Base-by-base conservation (phyloP, 2,888 invertebrate species). In the Lypha dubia region DNA sequence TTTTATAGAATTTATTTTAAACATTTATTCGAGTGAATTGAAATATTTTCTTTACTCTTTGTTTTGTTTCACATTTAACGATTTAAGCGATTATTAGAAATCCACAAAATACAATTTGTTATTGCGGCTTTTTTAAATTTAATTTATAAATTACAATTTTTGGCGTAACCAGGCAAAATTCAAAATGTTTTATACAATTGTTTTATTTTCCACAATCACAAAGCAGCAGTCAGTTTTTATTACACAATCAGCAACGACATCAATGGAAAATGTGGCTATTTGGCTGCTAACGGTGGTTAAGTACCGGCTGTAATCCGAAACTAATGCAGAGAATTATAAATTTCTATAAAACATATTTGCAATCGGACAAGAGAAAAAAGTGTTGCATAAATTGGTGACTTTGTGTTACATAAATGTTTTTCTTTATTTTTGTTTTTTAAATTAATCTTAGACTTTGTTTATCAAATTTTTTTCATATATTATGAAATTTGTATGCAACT, bases 91-190 rank as follows among this genome's bases (percentile, higher is more conserved):
- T 20, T 49, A 49, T 49, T 49, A 15, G 20, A 5, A 51, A 51
- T 51, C 22, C 22, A 11, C 51, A 51, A 22, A 51, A 51, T 22
- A 22, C 51, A 13, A 51, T 22, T 22, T 51, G 51, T 22, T 51
- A 22, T 9, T 22, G 51, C 22, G 51, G 51, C 51, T 51, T 51
- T 51, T n/a, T 51, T 11, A 51, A 22, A 51, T 51, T 51, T 51
- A 20, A 51, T 51, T 51, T 51, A 13, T 13, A 22, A 51, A 51
- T 51, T 22, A 51, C 22, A 9, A 51, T 51, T 22, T 51, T 38
- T 5, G 6, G 22, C 11, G 1, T 8, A 22, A 22, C 8, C 22
- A 51, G 0, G 22, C 20, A 51, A 51, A 51, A 13, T 51, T 11
- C 3, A 49, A 49, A 49, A 49, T 13, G 51, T 13, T 46, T 41